Conservation (phyloP, 2,113 vertebrate genomes). For the Mesoclemmys tuberculata region DNA sequence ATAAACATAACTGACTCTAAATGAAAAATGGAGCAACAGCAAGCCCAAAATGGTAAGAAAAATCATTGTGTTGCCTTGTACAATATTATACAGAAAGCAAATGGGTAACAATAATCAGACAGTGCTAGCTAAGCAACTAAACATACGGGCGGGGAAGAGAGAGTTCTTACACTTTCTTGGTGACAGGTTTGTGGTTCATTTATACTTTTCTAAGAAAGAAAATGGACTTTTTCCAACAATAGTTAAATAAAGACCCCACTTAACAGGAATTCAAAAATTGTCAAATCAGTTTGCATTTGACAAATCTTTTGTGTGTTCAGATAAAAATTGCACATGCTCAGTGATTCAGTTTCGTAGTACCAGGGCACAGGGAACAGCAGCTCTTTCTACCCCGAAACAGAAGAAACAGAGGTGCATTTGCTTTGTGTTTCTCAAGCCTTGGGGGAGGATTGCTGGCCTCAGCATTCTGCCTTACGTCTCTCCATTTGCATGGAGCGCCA, state of each 20-base stretch:
- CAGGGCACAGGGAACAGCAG: accelerated
- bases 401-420: background rate
- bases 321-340: background rate
- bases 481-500: background rate
- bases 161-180: background rate
- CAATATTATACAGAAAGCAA: background rate
- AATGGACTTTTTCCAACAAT: background rate
- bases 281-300: background rate
- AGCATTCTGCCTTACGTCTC: background rate
- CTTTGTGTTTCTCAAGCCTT: accelerated
- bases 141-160: background rate
- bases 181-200: background rate
- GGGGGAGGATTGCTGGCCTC: background rate
- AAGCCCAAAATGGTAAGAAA: background rate
- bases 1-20: background rate
- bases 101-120: background rate
- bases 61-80: too few species aligned
- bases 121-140: background rate
- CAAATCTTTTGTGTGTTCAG: background rate
- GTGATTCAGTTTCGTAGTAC: background rate
- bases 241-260: background rate
- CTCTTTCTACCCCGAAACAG: background rate
- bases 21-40: background rate
- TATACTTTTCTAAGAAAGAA: background rate
- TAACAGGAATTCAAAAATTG: background rate